Evolutionary conservation across 64 coral and sea anemone genomes (phyloP), one percentile per base, ranked within the genome.

Genomic region (Porites lutea): DNA sequence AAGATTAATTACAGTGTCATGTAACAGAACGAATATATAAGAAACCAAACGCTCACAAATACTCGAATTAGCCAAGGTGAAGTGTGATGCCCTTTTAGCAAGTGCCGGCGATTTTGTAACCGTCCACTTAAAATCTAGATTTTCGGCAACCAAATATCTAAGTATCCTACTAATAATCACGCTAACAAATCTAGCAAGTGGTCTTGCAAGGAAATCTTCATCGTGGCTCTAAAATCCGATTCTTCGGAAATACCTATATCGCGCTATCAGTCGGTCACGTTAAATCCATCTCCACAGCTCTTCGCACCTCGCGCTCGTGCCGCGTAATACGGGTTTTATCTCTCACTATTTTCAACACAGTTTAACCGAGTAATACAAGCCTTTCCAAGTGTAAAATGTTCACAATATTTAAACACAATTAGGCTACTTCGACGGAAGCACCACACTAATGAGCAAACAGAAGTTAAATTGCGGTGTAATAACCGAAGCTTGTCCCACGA

Each of bases 361-460:
- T 15, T 18, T 18, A 45, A 75, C 47, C 11, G 47, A 18, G 47
- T 51, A 51, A 76, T 13, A 15, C 50, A n/a, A 52, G 46, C 49
- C 63, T 84, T 68, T 65, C 46, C 8, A 84, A 65, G 20, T 67
- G 8, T 69, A 84, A 84, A 84, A 51, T 47, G 62, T 47, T 50
- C 81, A 51, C 8, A 52, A 65, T 68, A 69, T 84, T 84, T 69
- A 84, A 84, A 84, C 81, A 84, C 46, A 52, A 84, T 84, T 68
- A 84, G 81, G 16, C 62, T 67, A 20, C 16, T 48, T 46, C 79
- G 11, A 76, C 61, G 63, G 81, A 84, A 84, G 81, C 46, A 69
- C 61, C 48, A 84, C 81, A 52, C 81, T 84, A 68, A 84, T 84
- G 62, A 84, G 89, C 70, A 91, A 91, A 84, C 81, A 84, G 81